Evolutionary conservation across 1,140 invertebrate species (phyloP), one percentile per base, ranked within the genome.

Genomic region (Idris sp.): DNA sequence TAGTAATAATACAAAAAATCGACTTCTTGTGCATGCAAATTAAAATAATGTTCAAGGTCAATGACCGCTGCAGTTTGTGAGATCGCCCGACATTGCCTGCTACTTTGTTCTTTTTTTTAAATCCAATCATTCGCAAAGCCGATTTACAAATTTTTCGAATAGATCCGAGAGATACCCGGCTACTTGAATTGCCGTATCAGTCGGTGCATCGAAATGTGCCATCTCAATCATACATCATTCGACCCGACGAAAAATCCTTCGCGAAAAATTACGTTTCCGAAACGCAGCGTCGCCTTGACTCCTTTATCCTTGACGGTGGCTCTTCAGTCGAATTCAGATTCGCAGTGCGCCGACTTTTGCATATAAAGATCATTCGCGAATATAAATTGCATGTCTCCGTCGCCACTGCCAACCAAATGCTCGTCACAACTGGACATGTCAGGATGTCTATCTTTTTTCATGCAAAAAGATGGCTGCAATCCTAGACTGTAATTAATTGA

Each of bases 321-420:
- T 22, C 65, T 68, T 35, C 43, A 15, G 40, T 56, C 65, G 65
- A 71, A 76, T 69, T 76, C 65, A 65, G 65, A 71, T 61, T 76
- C 61, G 59, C 54, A 44, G 48, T 71, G 65, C 54, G 54, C 54
- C n/a, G 41, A 76, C 61, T 68, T 76, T 76, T 65, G 74, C 67
- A 76, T 76, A 76, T 76, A 76, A 76, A 71, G 61, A 56, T 9
- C 73, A 71, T 38, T n/a, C 46, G 51, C 53, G 73, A 71, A 65
- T 71, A 76, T 76, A 76, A 61, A 76, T 76, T 76, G 73, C 54
- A 30, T 35, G 25, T 31, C 43, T 16, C 25, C 6, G 10, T 18
- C 22, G 28, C 25, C 10, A 59, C 22, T 9, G 18, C 16, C 25
- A 59, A 35, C 28, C 53, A 58, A 28, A 61, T 22, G 2, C 40